A percentile compares a stretch with the other conserved stretches of the same genome.
Evolutionary conservation across 2,888 invertebrate species (phyloP).

Genomic region (Salticus scenicus): DNA sequence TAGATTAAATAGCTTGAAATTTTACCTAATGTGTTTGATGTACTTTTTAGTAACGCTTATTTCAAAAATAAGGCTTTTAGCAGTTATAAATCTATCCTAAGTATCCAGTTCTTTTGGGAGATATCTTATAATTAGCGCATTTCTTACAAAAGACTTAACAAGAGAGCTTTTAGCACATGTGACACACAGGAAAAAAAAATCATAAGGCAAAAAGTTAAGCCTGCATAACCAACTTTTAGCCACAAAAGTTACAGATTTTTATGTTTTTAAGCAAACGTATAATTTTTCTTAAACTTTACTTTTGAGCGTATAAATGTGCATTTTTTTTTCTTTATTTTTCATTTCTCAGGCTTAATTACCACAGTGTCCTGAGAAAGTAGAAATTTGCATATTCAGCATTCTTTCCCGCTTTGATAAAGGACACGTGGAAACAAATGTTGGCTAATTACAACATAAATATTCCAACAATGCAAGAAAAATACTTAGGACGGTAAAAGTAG

Average conservation of each 20-base stretch:
- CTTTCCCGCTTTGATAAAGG: conserved; percentile 20
- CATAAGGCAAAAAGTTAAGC: conserved; percentile 43
- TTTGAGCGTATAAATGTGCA: background rate
- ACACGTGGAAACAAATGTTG: conserved; percentile 57
- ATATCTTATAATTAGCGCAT: conserved; percentile 49
- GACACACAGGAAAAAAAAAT: conserved; percentile 24
- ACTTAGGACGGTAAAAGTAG: conserved; percentile 49
- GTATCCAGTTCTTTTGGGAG: conserved; percentile 25
- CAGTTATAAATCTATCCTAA: conserved; percentile 48
- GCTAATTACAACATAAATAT: conserved; percentile 68
- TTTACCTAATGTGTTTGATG: conserved; percentile 18
- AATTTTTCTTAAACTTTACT: background rate
- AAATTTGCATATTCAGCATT: conserved; percentile 65
- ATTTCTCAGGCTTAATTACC: conserved; percentile 59
- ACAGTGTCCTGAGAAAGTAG: conserved; percentile 52
- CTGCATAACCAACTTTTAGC: conserved; percentile 42
- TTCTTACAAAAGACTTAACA: conserved; percentile 39
- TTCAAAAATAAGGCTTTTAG: conserved; percentile 17
- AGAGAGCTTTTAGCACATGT: conserved; percentile 44
- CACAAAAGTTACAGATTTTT: conserved; percentile 47
- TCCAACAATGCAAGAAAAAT: conserved; percentile 64
- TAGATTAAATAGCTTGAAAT: conserved; percentile 11
- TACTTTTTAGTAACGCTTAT: background rate
- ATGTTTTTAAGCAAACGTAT: conserved; percentile 20
- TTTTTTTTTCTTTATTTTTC: conserved; percentile 17